These are phyloP conservation scores for Nasalis larvatus DNA, from an alignment of 2,113 vertebrate species.

Conservation along the genomic window DNA sequence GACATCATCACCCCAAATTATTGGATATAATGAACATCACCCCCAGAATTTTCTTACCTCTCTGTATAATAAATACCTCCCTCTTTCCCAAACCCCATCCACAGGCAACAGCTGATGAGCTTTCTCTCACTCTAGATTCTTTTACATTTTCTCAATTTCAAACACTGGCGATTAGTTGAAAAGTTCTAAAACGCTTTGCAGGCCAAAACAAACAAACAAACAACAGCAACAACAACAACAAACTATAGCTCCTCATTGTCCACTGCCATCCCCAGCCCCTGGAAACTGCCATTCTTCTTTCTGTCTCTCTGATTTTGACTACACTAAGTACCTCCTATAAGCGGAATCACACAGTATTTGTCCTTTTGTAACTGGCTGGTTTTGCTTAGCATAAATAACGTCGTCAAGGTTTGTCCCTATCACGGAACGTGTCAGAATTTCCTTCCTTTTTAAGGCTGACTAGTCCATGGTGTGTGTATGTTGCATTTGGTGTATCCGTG, in stretches of 20 bases:
- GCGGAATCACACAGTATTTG: neutral
- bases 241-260: rapidly evolving
- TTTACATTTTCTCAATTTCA: neutral
- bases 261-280: neutral
- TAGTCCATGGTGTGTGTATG: neutral
- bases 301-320: neutral
- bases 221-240: too few species aligned
- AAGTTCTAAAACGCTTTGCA: too few species aligned
- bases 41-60: neutral
- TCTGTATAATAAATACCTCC: neutral
- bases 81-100: neutral
- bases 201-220: too few species aligned
- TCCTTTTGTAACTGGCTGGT: neutral
- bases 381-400: neutral
- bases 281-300: neutral
- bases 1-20: neutral
- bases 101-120: too few species aligned
- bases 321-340: rapidly evolving
- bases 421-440: too few species aligned
- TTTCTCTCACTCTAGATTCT: neutral
- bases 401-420: neutral
- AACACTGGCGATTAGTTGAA: too few species aligned
- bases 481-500: neutral
- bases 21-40: neutral
- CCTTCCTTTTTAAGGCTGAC: neutral